Percentiles rank a stretch among this genome's conserved stretches.
These are phyloP conservation scores for Drosophila lacteicornis DNA, from an alignment of 1,140 invertebrate species.

Conservation along the genomic window DNA sequence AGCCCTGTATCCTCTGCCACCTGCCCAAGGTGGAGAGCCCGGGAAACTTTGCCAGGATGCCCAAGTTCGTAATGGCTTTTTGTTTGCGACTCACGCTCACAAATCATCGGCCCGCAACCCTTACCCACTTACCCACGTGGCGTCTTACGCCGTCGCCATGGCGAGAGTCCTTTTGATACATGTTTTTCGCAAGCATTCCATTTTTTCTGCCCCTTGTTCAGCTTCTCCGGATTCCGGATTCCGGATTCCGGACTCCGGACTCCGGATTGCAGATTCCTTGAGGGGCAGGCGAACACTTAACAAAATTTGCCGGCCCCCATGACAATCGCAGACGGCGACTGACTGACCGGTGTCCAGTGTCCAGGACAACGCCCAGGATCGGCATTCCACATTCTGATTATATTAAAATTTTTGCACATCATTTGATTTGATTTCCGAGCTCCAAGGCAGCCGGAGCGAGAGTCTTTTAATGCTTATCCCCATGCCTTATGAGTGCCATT, in stretches of 20 bases:
- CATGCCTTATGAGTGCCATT: slow-evolving; percentile 3
- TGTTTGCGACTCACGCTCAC: slow-evolving; percentile 55
- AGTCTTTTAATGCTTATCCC: slow-evolving; percentile 14
- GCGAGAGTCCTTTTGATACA: slow-evolving; percentile 54
- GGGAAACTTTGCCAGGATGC: slow-evolving; percentile 25
- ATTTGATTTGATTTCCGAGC: slow-evolving; percentile 54
- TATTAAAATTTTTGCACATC: slow-evolving; percentile 77
- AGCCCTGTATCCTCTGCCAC: slow-evolving; percentile 1
- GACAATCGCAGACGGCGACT: slow-evolving; percentile 39
- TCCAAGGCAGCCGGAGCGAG: slow-evolving; percentile 4
- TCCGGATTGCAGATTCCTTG: background rate
- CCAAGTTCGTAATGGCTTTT: slow-evolving; percentile 73
- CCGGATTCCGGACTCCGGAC: slow-evolving; percentile 2
- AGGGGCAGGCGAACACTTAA: slow-evolving; percentile 48
- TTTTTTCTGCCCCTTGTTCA: background rate
- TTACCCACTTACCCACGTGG: slow-evolving; percentile 28
- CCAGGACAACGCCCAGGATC: slow-evolving; percentile 55
- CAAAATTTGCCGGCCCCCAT: slow-evolving; percentile 52
- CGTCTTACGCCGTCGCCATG: slow-evolving; percentile 25
- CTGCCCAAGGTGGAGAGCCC: slow-evolving; percentile 8
- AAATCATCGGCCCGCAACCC: slow-evolving; percentile 41
- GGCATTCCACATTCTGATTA: slow-evolving; percentile 34
- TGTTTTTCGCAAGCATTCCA: slow-evolving; percentile 42
- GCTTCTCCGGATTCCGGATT: slow-evolving; percentile 12
- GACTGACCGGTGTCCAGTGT: slow-evolving; percentile 54